phyloP scores from a whole-genome alignment of 1,140 invertebrate species.

The Oncopodura yosiiana region DNA sequence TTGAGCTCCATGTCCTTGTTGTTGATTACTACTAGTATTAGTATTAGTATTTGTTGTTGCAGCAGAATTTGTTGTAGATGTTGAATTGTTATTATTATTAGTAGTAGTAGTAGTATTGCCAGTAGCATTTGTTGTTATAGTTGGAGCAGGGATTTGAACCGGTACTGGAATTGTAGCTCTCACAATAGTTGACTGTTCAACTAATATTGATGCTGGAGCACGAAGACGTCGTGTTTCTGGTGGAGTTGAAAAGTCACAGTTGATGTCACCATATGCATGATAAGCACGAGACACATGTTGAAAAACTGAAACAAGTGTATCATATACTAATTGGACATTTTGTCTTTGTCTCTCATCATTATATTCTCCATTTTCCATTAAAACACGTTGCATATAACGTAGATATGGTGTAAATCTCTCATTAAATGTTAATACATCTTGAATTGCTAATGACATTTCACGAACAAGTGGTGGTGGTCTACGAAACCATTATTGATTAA shows the following conservation, averaged over 20 bases:
- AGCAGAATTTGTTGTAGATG: conserved; percentile 19
- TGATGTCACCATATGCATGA: conserved; percentile 77
- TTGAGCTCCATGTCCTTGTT: background rate
- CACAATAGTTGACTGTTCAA: conserved; percentile 56
- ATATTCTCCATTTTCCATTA: conserved; percentile 28
- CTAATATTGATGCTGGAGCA: conserved; percentile 56
- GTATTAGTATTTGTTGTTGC: background rate
- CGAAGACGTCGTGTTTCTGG: conserved; percentile 56
- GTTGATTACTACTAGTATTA: conserved; percentile 20
- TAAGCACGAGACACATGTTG: conserved; percentile 77
- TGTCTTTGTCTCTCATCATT: conserved; percentile 21
- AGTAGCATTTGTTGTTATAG: background rate
- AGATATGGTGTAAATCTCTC: conserved; percentile 26
- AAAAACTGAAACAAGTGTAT: conserved; percentile 62
- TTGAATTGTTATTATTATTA: conserved; percentile 34
- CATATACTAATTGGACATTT: conserved; percentile 53
- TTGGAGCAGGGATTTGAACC: conserved; percentile 30
- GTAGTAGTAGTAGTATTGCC: background rate
- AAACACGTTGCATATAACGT: conserved; percentile 19
- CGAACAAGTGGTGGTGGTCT: conserved; percentile 26
- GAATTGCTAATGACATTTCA: conserved; percentile 21
- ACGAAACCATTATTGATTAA: too few relatives aligned
- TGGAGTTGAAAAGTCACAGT: conserved; percentile 55
- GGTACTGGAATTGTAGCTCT: conserved; percentile 53
- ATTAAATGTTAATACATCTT: conserved; percentile 22